These are phyloP conservation scores for Sardina pilchardus DNA, from an alignment of 2,113 vertebrate genomes.

Conservation along the genomic window DNA sequence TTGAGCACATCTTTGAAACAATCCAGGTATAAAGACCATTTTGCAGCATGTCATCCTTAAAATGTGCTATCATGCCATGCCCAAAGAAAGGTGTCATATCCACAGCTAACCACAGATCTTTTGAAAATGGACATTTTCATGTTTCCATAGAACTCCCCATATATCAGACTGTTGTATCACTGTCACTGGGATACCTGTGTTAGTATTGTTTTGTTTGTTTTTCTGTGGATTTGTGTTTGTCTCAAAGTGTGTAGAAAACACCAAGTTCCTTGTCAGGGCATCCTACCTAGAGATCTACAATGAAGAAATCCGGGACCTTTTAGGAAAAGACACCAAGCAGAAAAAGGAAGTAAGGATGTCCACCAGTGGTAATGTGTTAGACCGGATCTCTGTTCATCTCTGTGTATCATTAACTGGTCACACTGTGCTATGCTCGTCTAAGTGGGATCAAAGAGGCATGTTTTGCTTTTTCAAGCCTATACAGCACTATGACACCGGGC, in stretches of 20 bases:
- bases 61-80: too few relatives aligned
- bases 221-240: not conserved
- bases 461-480: too few relatives aligned
- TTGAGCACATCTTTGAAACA: constrained; percentile 87
- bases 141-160: not conserved
- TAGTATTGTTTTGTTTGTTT: not conserved
- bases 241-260: constrained; percentile 82
- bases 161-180: not conserved
- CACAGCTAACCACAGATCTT: not conserved
- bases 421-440: too few relatives aligned
- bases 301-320: constrained; percentile 82
- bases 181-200: not conserved
- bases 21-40: constrained; percentile 74
- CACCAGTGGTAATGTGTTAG: not conserved
- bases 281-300: constrained; percentile 92
- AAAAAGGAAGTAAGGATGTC: constrained; percentile 80
- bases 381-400: not conserved
- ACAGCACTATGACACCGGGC: too few relatives aligned
- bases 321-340: constrained; percentile 84
- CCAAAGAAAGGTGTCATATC: not conserved
- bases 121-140: not conserved
- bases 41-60: not conserved
- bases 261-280: constrained; percentile 84
- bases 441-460: too few relatives aligned
- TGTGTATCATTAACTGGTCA: too few relatives aligned